These are phyloP conservation scores for Nylanderia fulva DNA, from an alignment of 1,140 invertebrate genomes.

Conservation along the genomic window DNA sequence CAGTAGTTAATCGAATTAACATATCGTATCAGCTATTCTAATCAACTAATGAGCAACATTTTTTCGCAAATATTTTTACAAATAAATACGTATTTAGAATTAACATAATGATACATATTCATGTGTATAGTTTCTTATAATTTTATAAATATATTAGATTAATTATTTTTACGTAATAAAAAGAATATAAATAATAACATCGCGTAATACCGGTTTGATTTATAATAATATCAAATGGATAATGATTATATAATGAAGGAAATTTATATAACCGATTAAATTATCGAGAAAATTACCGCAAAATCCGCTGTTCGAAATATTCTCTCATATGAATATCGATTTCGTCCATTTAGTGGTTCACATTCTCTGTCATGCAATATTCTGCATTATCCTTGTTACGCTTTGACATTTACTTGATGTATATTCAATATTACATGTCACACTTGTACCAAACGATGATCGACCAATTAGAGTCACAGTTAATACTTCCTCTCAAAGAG, in stretches of 20 bases:
- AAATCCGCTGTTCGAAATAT: neutral
- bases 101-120: too few species aligned
- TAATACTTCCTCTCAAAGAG: slow-evolving; percentile 68
- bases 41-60: neutral
- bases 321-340: neutral
- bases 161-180: neutral
- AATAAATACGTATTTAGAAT: neutral
- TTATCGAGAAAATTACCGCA: neutral
- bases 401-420: slow-evolving; percentile 38
- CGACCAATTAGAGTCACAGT: slow-evolving; percentile 64
- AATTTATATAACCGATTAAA: neutral
- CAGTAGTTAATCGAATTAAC: slow-evolving; percentile 26
- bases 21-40: neutral
- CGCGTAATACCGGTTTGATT: neutral
- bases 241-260: neutral
- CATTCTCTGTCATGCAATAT: neutral
- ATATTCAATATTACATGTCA: slow-evolving; percentile 54
- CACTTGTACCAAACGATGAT: slow-evolving; percentile 38
- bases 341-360: neutral
- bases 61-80: neutral
- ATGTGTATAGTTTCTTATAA: too few species aligned
- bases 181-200: neutral
- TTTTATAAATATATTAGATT: too few species aligned
- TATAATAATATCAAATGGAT: neutral
- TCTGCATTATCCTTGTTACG: neutral